phyloP scores from a whole-genome alignment of 2,888 invertebrate species.

The Tetrapedia diversipes region DNA sequence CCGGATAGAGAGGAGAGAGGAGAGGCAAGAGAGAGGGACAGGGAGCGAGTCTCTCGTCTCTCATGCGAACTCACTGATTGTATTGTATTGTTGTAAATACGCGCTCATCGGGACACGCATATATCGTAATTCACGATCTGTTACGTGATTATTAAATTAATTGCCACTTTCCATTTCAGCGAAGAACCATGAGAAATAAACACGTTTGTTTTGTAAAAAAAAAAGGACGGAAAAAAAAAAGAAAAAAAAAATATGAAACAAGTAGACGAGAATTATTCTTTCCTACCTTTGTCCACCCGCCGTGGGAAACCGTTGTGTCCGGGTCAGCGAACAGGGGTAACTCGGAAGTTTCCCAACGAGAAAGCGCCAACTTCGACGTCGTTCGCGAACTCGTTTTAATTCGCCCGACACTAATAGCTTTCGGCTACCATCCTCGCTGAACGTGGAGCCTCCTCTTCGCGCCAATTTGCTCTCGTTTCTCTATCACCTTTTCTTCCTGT shows the following conservation, averaged over 20 bases:
- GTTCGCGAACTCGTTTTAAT: constrained; percentile 31
- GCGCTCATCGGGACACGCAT: constrained; percentile 73
- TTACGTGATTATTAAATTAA: constrained; percentile 74
- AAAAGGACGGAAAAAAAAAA: constrained; percentile 1
- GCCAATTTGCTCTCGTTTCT: background rate
- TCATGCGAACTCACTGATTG: constrained; percentile 65
- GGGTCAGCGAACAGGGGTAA: constrained; percentile 10
- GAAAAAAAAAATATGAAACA: constrained; percentile 46
- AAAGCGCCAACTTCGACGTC: constrained; percentile 22
- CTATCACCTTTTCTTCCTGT: constrained; percentile 1
- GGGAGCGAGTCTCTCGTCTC: constrained; percentile 27
- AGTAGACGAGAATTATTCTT: background rate
- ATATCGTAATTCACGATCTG: constrained; percentile 63
- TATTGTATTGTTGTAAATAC: constrained; percentile 72
- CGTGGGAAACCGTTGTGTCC: background rate
- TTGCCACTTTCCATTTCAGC: constrained; percentile 73
- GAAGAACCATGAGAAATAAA: constrained; percentile 72
- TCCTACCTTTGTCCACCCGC: constrained; percentile 4
- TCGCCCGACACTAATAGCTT: constrained; percentile 32
- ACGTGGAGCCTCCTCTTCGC: constrained; percentile 18
- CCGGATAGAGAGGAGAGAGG: background rate
- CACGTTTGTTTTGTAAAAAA: constrained; percentile 74
- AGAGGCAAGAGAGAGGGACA: too few species aligned
- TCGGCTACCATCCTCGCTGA: constrained; percentile 1
- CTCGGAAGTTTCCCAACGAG: constrained; percentile 25